Evolutionary conservation across 2,113 vertebrate genomes (phyloP).

Genomic region (Tamias sibiricus): DNA sequence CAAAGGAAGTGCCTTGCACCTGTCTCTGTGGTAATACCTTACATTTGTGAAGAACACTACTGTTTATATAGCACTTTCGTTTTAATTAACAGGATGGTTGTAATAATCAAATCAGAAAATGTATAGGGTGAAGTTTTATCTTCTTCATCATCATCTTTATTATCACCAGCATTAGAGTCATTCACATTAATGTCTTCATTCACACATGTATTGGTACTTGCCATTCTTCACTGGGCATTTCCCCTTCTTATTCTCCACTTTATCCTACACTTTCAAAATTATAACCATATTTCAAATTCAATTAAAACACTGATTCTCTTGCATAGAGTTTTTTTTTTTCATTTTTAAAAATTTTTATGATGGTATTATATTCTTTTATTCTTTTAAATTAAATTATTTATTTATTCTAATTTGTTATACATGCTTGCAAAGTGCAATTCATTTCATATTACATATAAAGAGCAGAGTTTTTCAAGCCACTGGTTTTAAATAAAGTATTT

Average conservation of each 20-base stretch:
- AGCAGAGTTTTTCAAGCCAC: too few species aligned
- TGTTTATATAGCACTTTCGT: not conserved
- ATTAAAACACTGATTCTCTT: not conserved
- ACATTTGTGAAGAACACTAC: not conserved
- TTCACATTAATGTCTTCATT: not conserved
- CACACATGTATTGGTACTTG: not conserved
- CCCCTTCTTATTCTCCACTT: not conserved
- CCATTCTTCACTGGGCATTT: not conserved
- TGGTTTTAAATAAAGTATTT: too few species aligned
- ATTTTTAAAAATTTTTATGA: too few species aligned
- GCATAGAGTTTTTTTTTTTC: not conserved
- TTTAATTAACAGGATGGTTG: not conserved
- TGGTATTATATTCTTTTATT: too few species aligned
- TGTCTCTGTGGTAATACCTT: not conserved
- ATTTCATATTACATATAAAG: too few species aligned
- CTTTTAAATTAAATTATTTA: too few species aligned
- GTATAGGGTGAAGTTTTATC: not conserved
- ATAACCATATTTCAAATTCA: slow-evolving; percentile 35
- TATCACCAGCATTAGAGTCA: not conserved
- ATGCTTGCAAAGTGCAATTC: too few species aligned
- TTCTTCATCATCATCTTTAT: not conserved
- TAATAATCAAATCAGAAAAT: slow-evolving; percentile 6
- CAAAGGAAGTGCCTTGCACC: not conserved
- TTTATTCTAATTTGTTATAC: too few species aligned
- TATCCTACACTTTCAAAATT: slow-evolving; percentile 31